These are phyloP conservation scores for Nycticryphes semicollaris DNA, from an alignment of 2,113 vertebrate genomes.

Conservation along the genomic window DNA sequence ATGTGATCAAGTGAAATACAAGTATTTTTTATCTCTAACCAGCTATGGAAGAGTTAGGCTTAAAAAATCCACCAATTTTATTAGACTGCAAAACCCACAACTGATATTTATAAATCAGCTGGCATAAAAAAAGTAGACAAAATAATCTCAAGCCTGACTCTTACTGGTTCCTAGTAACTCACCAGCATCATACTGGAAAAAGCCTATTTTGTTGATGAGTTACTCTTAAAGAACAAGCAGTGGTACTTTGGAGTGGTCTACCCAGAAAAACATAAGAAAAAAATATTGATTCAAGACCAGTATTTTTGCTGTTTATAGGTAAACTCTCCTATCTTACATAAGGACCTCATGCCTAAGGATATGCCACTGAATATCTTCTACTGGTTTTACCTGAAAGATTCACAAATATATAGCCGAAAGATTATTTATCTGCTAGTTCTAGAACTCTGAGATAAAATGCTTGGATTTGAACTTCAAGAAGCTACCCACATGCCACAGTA, in stretches of 20 bases:
- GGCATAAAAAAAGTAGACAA: neutral
- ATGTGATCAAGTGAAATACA: neutral
- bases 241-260: neutral
- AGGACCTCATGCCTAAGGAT: neutral
- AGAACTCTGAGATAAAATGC: neutral
- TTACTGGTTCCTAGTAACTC: neutral
- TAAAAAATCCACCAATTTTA: neutral
- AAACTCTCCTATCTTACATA: neutral
- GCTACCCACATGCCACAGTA: neutral
- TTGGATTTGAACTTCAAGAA: neutral
- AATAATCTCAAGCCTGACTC: neutral
- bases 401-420: neutral
- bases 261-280: neutral
- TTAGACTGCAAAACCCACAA: neutral
- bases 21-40: neutral
- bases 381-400: neutral
- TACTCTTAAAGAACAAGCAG: neutral
- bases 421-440: neutral
- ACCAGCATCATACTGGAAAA: neutral
- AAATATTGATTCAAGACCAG: neutral
- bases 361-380: neutral
- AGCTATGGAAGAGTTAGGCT: neutral
- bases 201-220: neutral
- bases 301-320: neutral
- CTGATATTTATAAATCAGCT: neutral